These are phyloP conservation scores for Lepidurus apus DNA, from an alignment of 1,140 invertebrate species.

Conservation along the genomic window DNA sequence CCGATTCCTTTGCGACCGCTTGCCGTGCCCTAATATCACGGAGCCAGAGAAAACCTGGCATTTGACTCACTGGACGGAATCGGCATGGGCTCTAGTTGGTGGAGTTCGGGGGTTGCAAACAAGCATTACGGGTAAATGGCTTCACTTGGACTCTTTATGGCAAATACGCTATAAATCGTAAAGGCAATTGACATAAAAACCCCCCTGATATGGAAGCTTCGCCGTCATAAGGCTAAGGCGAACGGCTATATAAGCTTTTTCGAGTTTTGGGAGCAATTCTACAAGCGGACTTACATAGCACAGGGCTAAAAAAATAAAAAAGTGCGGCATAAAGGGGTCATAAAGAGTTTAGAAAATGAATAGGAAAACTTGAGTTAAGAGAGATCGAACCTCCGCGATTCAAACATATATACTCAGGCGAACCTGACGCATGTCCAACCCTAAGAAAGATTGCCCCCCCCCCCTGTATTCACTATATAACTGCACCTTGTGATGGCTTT, in stretches of 20 bases:
- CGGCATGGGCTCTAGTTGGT: not conserved
- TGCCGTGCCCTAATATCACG: not conserved
- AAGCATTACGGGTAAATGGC: not conserved
- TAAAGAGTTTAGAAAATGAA: not conserved
- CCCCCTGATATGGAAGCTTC: not conserved
- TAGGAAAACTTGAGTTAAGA: not conserved
- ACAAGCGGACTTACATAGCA: not conserved
- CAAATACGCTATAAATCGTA: conserved; percentile 2
- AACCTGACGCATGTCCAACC: no score
- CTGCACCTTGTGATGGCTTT: not conserved
- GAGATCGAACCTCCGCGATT: not conserved
- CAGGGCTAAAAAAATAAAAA: not conserved
- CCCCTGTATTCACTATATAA: not conserved
- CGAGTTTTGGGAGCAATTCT: not conserved
- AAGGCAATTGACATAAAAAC: conserved; percentile 16
- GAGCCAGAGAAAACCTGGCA: not conserved
- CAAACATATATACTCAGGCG: not conserved
- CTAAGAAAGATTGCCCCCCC: not conserved
- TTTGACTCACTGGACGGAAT: not conserved
- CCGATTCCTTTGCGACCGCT: not conserved
- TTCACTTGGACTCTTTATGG: conserved; percentile 19
- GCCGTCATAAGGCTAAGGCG: not conserved
- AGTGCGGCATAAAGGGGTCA: not conserved
- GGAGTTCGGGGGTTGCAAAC: not conserved
- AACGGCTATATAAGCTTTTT: not conserved